phyloP scores from a whole-genome alignment of 2,797 vertebrate genomes.

The Carcharodon carcharias region DNA sequence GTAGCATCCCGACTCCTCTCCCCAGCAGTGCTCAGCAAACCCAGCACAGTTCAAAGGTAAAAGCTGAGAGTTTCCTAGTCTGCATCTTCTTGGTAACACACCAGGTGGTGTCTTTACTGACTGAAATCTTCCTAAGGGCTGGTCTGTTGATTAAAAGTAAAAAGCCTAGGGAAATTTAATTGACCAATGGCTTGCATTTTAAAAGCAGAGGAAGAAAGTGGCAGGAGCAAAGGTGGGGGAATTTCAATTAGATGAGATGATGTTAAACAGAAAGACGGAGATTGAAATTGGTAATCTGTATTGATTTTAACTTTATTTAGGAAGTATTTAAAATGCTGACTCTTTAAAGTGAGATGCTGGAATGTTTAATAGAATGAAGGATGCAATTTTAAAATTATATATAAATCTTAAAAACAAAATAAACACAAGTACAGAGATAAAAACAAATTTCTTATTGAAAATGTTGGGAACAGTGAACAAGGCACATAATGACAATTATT shows the following conservation, averaged over 20 bases:
- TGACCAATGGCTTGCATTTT: not conserved
- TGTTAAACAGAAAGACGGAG: slow-evolving; percentile 17
- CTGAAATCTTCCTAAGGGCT: not conserved
- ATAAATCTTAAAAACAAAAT: not conserved
- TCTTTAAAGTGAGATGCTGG: slow-evolving; percentile 2
- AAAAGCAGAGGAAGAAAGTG: not conserved
- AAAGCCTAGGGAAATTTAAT: not conserved
- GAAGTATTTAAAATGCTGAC: not conserved
- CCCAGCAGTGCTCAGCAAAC: not conserved
- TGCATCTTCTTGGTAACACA: not conserved
- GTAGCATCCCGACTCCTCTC: not conserved
- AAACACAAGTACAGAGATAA: not conserved
- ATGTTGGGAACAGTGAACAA: slow-evolving; percentile 15
- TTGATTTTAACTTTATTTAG: slow-evolving; percentile 30
- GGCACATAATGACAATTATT: slow-evolving; percentile 9
- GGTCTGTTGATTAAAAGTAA: not conserved
- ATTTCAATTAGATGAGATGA: not conserved
- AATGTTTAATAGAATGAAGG: slow-evolving; percentile 16
- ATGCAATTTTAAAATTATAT: slow-evolving; percentile 14
- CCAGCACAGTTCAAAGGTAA: not conserved
- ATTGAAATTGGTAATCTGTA: slow-evolving; percentile 9
- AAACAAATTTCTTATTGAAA: slow-evolving; percentile 24
- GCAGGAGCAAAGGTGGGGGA: not conserved
- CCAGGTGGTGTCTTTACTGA: not conserved
- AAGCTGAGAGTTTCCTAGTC: not conserved